Base-by-base conservation (phyloP, 2,113 vertebrate species). In the Strix uralensis region DNA sequence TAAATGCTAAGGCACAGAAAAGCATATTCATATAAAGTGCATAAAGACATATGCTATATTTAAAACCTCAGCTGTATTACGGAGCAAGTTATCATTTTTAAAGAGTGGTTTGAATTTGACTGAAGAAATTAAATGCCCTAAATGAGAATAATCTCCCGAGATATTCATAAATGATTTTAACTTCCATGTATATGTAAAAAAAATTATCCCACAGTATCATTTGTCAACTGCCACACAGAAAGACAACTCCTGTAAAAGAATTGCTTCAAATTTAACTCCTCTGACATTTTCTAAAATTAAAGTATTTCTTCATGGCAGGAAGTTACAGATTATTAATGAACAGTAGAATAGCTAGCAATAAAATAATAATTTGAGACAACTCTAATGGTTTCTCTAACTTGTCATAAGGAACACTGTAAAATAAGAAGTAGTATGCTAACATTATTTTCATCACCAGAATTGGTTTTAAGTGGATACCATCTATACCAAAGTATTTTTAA, bases 321-420 rank as follows among this genome's bases (percentile, higher is more conserved):
- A 65, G 46, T 51, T 89, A 52, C 81, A 92, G 58, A 75, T 92
- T 96, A 96, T 93, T 96, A 97, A 97, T 88, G 92, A 97, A 92
- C 30, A 87, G 59, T 44, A 85, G 62, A 91, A 94, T 40, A 87
- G 88, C 81, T 82, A 79, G 74, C 86, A 96, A 93, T 92, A 97
- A 96, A 95, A 92, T 72, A 92, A 89, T 86, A 82, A 94, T 93
- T 92, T 94, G 66, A 93, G 70, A 89, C 18, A 81, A 86, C 54
- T 79, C 25, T 57, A 95, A 94, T 61, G 36, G 58, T 95, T 95
- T 93, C 62, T 94, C 49, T 92, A 80, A 81, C 65, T 93, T 96
- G 47, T 87, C 83, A 85, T 42, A 89, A 81, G 55, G 55, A 92
- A 73, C 54, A 61, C 15, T 58, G 26, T 70, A 52, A 74, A 94